phyloP scores from a whole-genome alignment of 2,113 vertebrate genomes.

The Cyphomyrus discorhynchus region DNA sequence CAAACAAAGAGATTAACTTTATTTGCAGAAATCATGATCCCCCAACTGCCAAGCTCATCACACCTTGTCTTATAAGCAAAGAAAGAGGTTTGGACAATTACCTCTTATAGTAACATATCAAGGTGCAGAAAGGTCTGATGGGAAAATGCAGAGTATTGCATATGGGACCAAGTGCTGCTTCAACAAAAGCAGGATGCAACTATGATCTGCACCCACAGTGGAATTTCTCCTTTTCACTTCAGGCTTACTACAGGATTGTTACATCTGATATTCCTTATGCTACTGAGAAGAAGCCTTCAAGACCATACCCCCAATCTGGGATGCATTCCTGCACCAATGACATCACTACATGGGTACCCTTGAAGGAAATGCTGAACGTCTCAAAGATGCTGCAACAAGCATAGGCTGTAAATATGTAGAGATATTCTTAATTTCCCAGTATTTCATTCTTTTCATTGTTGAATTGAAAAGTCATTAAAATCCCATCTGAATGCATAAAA shows the following conservation, averaged over 20 bases:
- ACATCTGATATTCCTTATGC: background rate
- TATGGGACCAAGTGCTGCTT: background rate
- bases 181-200: background rate
- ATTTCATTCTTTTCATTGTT: background rate
- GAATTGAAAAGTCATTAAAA: background rate
- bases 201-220: constrained; percentile 11
- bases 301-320: constrained; percentile 32
- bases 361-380: background rate
- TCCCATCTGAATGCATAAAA: background rate
- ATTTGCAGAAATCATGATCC: background rate
- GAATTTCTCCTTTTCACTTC: background rate
- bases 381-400: background rate
- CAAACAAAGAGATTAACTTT: background rate
- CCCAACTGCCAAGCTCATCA: background rate
- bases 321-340: constrained; percentile 43
- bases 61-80: background rate
- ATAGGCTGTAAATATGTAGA: background rate
- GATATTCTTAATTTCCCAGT: background rate
- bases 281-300: background rate
- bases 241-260: background rate
- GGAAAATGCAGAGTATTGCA: background rate
- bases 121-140: background rate
- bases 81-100: background rate
- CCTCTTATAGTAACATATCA: background rate
- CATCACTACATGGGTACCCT: constrained; percentile 32